A percentile compares a stretch with the other conserved stretches of the same genome.
These are phyloP conservation scores for Mya arenaria DNA, from an alignment of 1,140 invertebrate genomes.

Conservation along the genomic window DNA sequence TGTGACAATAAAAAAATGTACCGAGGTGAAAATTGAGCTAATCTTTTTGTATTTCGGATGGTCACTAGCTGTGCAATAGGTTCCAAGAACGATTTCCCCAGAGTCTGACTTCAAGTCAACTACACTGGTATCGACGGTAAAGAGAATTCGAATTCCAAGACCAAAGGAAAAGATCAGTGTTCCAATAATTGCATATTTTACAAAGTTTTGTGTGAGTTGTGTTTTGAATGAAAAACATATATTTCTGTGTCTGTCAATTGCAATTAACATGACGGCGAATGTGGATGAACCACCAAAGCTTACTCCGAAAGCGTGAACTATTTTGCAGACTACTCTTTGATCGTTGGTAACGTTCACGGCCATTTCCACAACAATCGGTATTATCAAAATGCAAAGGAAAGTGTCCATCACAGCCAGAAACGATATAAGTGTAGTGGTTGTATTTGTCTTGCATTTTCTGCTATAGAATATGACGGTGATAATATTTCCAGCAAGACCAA, in stretches of 20 bases:
- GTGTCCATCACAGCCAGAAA: not conserved
- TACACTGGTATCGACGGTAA: not conserved
- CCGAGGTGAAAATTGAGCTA: too few relatives aligned
- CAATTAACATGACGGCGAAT: constrained; percentile 1
- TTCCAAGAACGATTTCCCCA: too few relatives aligned
- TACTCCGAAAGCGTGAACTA: constrained; percentile 6
- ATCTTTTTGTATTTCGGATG: too few relatives aligned
- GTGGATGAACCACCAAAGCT: constrained; percentile 7
- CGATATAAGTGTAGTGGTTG: not conserved
- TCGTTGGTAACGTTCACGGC: constrained; percentile 3
- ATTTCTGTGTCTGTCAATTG: constrained; percentile 24
- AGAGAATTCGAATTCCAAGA: not conserved
- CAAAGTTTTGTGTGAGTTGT: not conserved
- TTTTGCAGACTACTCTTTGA: not conserved
- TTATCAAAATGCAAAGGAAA: constrained; percentile 1
- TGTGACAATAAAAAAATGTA: too few relatives aligned
- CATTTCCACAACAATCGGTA: not conserved
- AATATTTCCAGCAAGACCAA: constrained; percentile 32
- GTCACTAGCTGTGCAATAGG: too few relatives aligned
- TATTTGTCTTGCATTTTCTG: not conserved
- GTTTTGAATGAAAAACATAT: constrained; percentile 12
- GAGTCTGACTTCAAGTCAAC: too few relatives aligned
- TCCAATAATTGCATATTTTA: not conserved
- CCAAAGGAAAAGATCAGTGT: not conserved
- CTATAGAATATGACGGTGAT: constrained; percentile 31